These are phyloP conservation scores for Zele albiditarsus DNA, from an alignment of 2,888 invertebrate species.

Conservation along the genomic window DNA sequence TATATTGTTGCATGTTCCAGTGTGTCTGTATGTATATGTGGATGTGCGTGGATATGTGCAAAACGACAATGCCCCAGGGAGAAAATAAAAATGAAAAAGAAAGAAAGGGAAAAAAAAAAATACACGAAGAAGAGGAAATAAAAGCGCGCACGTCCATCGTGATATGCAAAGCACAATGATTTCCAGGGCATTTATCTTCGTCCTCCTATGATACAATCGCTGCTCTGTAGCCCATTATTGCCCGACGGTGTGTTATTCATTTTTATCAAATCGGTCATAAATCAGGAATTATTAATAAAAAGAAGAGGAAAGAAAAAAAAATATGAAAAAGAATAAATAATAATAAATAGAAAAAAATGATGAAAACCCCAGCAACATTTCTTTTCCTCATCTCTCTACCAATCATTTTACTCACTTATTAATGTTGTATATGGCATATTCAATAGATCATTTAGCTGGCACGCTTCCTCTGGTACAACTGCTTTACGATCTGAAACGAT, in stretches of 20 bases:
- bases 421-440: conserved; percentile 78
- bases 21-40: neutral
- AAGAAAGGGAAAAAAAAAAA: neutral
- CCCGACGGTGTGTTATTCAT: conserved; percentile 49
- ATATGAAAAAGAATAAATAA: conserved; percentile 15
- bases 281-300: conserved; percentile 51
- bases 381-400: conserved; percentile 22
- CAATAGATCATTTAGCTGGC: conserved; percentile 75
- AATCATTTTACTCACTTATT: conserved; percentile 76
- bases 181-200: conserved; percentile 49
- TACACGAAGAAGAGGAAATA: conserved; percentile 1
- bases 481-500: conserved; percentile 65
- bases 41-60: neutral
- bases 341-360: neutral
- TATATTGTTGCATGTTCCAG: neutral
- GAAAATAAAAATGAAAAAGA: neutral
- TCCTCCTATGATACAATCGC: conserved; percentile 47
- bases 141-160: conserved; percentile 32
- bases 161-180: conserved; percentile 44
- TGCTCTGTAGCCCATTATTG: conserved; percentile 47
- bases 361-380: conserved; percentile 12
- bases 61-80: neutral
- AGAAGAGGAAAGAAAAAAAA: neutral
- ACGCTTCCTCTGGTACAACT: conserved; percentile 79
- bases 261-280: conserved; percentile 46